These are phyloP conservation scores for Trachythela sp. DNA, from an alignment of 64 coral and sea anemone genomes.

Conservation along the genomic window DNA sequence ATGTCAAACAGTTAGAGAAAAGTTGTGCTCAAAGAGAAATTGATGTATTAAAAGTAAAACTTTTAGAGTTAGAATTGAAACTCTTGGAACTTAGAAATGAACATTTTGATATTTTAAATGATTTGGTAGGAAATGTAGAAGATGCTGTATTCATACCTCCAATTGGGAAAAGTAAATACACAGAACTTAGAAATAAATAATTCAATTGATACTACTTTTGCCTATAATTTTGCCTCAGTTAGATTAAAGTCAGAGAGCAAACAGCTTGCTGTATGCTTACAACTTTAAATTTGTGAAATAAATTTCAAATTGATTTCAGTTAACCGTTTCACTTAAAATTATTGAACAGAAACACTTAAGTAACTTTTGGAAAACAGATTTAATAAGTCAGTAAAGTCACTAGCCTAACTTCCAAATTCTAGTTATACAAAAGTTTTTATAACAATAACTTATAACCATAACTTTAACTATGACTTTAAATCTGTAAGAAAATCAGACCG, in stretches of 20 bases:
- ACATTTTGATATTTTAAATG: conserved; percentile 11
- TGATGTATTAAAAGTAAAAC: not conserved
- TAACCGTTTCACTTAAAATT: no score
- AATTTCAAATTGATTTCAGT: no score
- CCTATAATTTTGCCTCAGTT: no score
- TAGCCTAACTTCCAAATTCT: no score
- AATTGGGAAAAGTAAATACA: not conserved
- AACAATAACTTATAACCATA: no score
- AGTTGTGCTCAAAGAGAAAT: not conserved
- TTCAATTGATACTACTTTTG: no score
- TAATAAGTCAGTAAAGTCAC: no score
- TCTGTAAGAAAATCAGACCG: no score
- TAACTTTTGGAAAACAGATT: no score
- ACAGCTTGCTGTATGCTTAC: not conserved
- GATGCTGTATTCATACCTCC: not conserved
- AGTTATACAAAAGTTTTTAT: no score
- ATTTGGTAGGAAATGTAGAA: not conserved
- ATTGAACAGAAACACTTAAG: no score
- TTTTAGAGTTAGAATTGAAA: not conserved
- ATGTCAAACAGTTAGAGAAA: not conserved
- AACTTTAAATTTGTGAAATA: not conserved
- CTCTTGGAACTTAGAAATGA: not conserved
- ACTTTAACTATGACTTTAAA: no score
- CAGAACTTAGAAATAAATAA: not conserved
- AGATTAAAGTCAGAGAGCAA: not conserved